Percentiles rank a stretch among this genome's conserved stretches.
Conservation (phyloP, 2,797 vertebrate species). For the Rhincodon typus region DNA sequence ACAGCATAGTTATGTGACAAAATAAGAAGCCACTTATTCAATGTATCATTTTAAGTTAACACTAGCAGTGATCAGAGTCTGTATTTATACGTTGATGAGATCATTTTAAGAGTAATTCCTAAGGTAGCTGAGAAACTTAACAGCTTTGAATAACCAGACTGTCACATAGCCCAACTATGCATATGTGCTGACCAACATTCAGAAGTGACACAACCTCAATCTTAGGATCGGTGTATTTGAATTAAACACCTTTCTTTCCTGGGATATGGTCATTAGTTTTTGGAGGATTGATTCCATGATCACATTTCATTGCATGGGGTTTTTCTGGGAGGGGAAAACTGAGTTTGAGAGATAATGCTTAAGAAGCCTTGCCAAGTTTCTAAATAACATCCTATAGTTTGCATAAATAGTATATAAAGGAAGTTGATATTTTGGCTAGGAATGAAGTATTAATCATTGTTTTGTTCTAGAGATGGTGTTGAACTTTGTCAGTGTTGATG, state of each 20-base stretch:
- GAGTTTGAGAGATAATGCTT: background rate
- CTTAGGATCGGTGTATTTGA: background rate
- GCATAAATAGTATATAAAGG: background rate
- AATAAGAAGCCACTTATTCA: background rate
- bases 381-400: background rate
- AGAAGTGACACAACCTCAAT: background rate
- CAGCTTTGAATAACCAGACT: background rate
- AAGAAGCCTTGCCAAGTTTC: background rate
- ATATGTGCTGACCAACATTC: background rate
- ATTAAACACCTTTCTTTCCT: background rate
- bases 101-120: background rate
- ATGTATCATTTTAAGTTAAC: background rate
- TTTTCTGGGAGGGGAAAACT: background rate
- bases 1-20: background rate
- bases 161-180: background rate
- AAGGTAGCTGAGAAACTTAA: background rate
- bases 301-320: background rate
- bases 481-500: background rate
- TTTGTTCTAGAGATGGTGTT: background rate
- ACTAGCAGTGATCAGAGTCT: background rate
- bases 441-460: background rate
- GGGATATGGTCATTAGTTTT: background rate
- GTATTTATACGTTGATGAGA: background rate
- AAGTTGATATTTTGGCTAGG: background rate
- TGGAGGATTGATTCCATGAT: background rate